Conservation (phyloP, 2,113 vertebrate species). For the Pseudolaguvia tuberculata region DNA sequence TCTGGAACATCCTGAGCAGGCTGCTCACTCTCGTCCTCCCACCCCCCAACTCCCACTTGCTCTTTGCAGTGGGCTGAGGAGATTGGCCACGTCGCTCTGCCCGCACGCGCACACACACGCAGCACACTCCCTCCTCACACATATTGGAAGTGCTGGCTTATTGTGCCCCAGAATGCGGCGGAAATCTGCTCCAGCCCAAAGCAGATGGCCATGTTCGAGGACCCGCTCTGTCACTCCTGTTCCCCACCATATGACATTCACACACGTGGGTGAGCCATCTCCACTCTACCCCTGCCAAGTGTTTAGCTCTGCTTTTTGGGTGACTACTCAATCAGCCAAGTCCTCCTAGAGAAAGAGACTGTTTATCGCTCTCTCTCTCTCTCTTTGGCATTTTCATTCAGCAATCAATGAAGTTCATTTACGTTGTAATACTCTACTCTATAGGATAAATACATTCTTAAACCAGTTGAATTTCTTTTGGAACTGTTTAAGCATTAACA, state of each 20-base stretch:
- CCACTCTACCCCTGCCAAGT: constrained; percentile 60
- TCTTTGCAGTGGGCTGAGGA: constrained; percentile 46
- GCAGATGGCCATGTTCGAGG: constrained; percentile 71
- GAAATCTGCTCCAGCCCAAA: constrained; percentile 71
- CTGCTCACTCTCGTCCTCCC: constrained; percentile 39
- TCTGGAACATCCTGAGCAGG: constrained; percentile 43
- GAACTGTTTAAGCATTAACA: not conserved
- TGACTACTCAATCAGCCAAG: constrained; percentile 65
- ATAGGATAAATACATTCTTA: not conserved
- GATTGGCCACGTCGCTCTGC: constrained; percentile 55
- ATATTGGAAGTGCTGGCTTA: constrained; percentile 67
- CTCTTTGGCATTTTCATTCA: not conserved
- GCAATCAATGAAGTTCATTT: constrained; percentile 31
- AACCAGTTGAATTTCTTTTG: not conserved
- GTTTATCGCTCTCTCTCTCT: constrained; percentile 26
- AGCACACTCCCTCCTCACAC: constrained; percentile 44
- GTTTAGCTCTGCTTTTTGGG: constrained; percentile 64
- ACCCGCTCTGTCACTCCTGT: constrained; percentile 66
- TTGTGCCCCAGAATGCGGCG: constrained; percentile 70
- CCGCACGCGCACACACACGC: not conserved
- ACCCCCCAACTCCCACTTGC: constrained; percentile 46
- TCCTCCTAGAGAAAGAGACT: constrained; percentile 56
- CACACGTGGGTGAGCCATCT: constrained; percentile 66
- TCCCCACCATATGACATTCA: constrained; percentile 73
- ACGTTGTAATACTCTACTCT: not conserved